Percentiles rank a stretch among this genome's conserved stretches.
Evolutionary conservation across 2,888 invertebrate genomes (phyloP).

Genomic region (Pelosia muscerda): DNA sequence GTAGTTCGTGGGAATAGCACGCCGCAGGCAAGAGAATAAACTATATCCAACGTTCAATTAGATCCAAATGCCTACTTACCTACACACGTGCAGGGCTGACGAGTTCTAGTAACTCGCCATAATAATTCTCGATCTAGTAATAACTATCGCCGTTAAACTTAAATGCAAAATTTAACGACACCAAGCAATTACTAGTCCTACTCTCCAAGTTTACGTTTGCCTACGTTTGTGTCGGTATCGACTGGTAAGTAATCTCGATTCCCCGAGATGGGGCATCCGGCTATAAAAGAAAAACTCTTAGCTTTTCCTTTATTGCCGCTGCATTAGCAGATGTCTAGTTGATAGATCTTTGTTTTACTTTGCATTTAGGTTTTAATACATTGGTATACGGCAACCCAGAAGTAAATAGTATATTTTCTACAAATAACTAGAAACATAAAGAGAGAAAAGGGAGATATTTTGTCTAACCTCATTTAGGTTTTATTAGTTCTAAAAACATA

Average conservation of each 20-base stretch:
- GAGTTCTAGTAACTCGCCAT: constrained; percentile 54
- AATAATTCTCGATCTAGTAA: constrained; percentile 57
- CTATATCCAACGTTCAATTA: constrained; percentile 59
- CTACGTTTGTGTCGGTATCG: constrained; percentile 50
- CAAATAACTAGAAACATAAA: too few relatives aligned
- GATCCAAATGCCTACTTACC: constrained; percentile 51
- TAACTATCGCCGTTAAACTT: constrained; percentile 55
- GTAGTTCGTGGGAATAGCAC: constrained; percentile 62
- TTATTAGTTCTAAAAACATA: constrained; percentile 7
- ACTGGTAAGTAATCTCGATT: constrained; percentile 53
- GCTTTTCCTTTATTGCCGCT: constrained; percentile 56
- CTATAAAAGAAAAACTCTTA: constrained; percentile 63
- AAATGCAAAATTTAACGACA: constrained; percentile 63
- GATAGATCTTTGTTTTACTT: constrained; percentile 66
- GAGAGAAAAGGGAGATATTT: not conserved
- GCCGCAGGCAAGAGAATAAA: constrained; percentile 54
- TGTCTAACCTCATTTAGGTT: constrained; percentile 7
- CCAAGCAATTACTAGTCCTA: constrained; percentile 56
- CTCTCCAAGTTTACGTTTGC: constrained; percentile 52
- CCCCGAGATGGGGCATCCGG: constrained; percentile 59
- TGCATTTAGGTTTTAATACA: constrained; percentile 24
- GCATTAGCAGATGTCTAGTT: constrained; percentile 47
- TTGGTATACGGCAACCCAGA: not conserved
- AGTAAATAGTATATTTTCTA: too few relatives aligned
- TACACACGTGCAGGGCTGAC: constrained; percentile 52